A percentile compares a stretch with the other conserved stretches of the same genome.
phyloP scores from a whole-genome alignment of 1,140 invertebrate species.

The Drosophila baimaii region DNA sequence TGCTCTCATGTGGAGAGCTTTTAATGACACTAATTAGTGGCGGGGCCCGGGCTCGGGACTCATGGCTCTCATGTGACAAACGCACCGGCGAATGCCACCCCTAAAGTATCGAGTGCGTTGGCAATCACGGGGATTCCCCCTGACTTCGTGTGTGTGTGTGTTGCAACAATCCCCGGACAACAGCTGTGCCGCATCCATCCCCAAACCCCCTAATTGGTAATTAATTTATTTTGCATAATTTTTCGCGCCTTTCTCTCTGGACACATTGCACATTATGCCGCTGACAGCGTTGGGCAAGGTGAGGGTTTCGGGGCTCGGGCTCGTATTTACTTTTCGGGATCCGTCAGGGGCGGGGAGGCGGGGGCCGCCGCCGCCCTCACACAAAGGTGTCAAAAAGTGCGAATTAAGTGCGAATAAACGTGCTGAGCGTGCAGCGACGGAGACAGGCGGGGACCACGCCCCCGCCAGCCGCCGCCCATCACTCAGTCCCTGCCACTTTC shows the following conservation, averaged over 20 bases:
- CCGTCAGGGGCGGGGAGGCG: too few relatives aligned
- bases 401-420: slow-evolving; percentile 82
- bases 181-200: slow-evolving; percentile 53
- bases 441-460: slow-evolving; percentile 51
- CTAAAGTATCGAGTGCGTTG: slow-evolving; percentile 4
- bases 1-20: slow-evolving; percentile 45
- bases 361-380: slow-evolving; percentile 10
- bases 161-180: slow-evolving; percentile 55
- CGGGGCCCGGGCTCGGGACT: slow-evolving; percentile 27
- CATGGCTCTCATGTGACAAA: slow-evolving; percentile 74
- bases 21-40: slow-evolving; percentile 84
- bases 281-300: too few relatives aligned
- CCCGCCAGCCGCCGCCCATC: slow-evolving; percentile 6
- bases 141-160: background rate
- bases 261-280: slow-evolving; percentile 66
- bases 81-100: slow-evolving; percentile 46
- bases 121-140: slow-evolving; percentile 5
- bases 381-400: slow-evolving; percentile 80
- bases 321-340: slow-evolving; percentile 67
- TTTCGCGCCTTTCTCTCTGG: slow-evolving; percentile 57
- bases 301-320: background rate
- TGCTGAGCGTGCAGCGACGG: slow-evolving; percentile 73
- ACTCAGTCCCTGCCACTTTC: background rate
- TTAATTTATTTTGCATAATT: slow-evolving; percentile 82
- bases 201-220: slow-evolving; percentile 71